These are phyloP conservation scores for Ochropleura plecta DNA, from an alignment of 2,888 invertebrate genomes.

Conservation along the genomic window DNA sequence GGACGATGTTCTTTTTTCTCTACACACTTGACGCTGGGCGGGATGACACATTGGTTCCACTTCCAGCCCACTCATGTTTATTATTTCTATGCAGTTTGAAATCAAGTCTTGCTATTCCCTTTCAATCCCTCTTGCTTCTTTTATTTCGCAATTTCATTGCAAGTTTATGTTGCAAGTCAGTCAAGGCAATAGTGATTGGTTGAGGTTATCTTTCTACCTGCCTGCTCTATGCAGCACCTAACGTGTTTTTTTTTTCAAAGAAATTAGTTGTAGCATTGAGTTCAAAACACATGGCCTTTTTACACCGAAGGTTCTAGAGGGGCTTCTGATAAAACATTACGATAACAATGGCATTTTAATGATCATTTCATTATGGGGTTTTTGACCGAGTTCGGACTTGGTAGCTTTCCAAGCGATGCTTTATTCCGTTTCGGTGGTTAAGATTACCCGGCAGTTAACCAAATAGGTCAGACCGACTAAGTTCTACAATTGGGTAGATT, in stretches of 20 bases:
- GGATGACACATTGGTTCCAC: constrained; percentile 15
- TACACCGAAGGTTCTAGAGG: neutral
- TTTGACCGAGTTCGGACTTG: constrained; percentile 21
- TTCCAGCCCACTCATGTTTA: neutral
- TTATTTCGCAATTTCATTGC: neutral
- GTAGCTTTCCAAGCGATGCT: constrained; percentile 16
- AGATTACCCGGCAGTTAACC: constrained; percentile 14
- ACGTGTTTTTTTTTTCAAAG: neutral
- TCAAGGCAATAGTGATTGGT: neutral
- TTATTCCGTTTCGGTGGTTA: neutral
- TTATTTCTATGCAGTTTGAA: neutral
- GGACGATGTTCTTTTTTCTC: too few species aligned
- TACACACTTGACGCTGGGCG: neutral
- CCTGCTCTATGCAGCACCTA: neutral
- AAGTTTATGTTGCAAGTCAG: neutral
- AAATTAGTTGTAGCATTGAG: neutral
- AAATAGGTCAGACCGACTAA: neutral
- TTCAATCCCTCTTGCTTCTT: neutral
- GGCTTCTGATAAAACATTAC: neutral
- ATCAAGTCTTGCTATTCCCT: neutral
- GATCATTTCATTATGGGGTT: neutral
- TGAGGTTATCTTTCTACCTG: neutral
- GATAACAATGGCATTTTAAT: constrained; percentile 26
- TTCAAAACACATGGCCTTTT: neutral
- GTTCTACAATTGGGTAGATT: neutral